Percentiles rank a stretch among this genome's conserved stretches.
Conservation (phyloP, 2,113 vertebrate genomes). For the Podilymbus podiceps region DNA sequence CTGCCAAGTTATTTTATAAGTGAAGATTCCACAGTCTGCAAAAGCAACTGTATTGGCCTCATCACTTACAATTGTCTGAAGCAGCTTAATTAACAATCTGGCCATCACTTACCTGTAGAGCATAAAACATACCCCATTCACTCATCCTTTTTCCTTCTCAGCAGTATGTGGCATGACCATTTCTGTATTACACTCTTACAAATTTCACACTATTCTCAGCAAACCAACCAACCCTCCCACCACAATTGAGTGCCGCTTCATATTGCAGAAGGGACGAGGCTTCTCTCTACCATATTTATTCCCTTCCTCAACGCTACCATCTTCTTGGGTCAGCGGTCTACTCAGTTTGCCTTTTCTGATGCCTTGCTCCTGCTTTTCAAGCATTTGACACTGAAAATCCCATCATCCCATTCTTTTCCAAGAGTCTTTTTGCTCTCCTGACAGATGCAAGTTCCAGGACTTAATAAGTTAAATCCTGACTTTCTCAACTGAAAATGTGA, state of each 20-base stretch:
- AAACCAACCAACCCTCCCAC: background rate
- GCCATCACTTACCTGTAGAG: background rate
- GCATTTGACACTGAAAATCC: background rate
- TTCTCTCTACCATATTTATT: background rate
- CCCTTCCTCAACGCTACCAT: background rate
- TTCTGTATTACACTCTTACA: background rate
- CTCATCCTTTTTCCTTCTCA: background rate
- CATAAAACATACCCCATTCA: background rate
- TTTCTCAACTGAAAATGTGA: slow-evolving; percentile 1
- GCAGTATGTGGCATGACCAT: background rate
- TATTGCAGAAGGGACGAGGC: background rate
- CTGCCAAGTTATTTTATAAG: background rate
- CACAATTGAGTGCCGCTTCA: background rate
- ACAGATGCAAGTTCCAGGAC: background rate
- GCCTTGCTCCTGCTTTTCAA: background rate
- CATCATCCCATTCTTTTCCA: background rate
- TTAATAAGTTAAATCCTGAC: background rate
- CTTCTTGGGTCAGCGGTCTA: background rate
- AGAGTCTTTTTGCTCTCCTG: background rate
- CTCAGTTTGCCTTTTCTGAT: background rate
- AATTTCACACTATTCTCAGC: background rate
- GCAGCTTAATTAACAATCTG: background rate
- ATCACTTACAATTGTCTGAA: background rate
- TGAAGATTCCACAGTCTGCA: background rate
- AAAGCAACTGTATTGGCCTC: background rate